Evolutionary conservation across 2,113 vertebrate species (phyloP).

Genomic region (Odocoileus virginianus): DNA sequence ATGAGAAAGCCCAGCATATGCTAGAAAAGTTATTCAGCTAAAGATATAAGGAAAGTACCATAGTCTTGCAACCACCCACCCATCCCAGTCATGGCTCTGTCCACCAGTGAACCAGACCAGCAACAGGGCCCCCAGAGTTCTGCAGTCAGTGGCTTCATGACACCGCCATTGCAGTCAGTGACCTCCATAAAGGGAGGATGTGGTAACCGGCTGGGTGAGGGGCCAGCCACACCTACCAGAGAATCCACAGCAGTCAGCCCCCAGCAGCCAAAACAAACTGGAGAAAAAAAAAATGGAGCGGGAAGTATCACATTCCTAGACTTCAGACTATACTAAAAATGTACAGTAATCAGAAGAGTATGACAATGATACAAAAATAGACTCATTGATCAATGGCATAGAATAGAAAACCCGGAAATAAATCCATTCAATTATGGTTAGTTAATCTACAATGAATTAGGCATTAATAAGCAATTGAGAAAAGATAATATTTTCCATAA

Average conservation of each 20-base stretch:
- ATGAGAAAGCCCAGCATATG: not conserved
- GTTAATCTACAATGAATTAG: not conserved
- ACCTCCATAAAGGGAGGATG: not conserved
- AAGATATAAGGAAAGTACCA: not conserved
- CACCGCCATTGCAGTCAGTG: not conserved
- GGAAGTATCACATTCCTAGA: not conserved
- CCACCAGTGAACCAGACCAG: not conserved
- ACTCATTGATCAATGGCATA: not conserved
- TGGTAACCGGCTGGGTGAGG: not conserved
- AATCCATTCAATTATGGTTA: not conserved
- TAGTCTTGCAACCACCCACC: not conserved
- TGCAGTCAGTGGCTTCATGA: not conserved
- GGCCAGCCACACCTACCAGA: not conserved
- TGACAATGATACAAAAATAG: not conserved
- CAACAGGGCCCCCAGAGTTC: not conserved
- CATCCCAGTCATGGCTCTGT: not conserved
- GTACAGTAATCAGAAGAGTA: not conserved
- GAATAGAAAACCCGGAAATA: not conserved
- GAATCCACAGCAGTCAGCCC: not conserved
- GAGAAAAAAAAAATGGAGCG: not conserved
- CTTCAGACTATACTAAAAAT: not conserved
- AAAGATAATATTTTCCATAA: not conserved
- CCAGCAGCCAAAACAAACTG: not conserved
- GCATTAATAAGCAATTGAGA: not conserved
- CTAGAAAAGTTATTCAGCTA: not conserved